These are phyloP conservation scores for Aspidiotus destructor DNA, from an alignment of 2,888 invertebrate genomes.

Conservation along the genomic window DNA sequence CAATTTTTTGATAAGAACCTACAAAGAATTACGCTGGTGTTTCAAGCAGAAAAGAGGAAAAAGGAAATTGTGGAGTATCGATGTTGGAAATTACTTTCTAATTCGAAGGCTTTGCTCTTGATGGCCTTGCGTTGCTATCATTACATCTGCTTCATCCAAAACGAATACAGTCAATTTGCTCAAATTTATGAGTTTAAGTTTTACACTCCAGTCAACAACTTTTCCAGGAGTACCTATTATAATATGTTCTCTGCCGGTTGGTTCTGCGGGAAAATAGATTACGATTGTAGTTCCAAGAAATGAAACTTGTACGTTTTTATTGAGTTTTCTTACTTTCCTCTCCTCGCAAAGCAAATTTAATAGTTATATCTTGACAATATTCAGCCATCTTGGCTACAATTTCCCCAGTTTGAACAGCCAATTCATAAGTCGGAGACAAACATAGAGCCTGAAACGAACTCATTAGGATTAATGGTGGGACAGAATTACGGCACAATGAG, in stretches of 20 bases:
- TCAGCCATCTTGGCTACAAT: constrained; percentile 94
- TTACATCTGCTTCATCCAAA: constrained; percentile 97
- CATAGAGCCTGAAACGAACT: constrained; percentile 59
- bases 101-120: constrained; percentile 93
- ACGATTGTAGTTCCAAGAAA: no score
- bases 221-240: constrained; percentile 98
- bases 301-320: no score
- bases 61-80: no score
- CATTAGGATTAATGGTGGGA: no score
- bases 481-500: no score
- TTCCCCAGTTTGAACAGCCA: constrained; percentile 94
- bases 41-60: no score
- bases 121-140: constrained; percentile 97
- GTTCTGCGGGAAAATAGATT: neutral
- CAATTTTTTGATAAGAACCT: constrained; percentile 47
- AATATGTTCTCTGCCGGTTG: constrained; percentile 67
- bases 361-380: constrained; percentile 78
- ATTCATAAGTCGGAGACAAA: constrained; percentile 93
- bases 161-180: constrained; percentile 87
- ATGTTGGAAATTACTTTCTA: constrained; percentile 56
- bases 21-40: neutral
- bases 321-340: constrained; percentile 54
- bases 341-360: constrained; percentile 88
- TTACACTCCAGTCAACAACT: constrained; percentile 85
- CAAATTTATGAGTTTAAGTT: constrained; percentile 75